Evolutionary conservation across 30 jellyfish, hydroid and myxozoan genomes (phyloP), one percentile per base, ranked within the genome.

Genomic region (Turritopsis dohrnii): DNA sequence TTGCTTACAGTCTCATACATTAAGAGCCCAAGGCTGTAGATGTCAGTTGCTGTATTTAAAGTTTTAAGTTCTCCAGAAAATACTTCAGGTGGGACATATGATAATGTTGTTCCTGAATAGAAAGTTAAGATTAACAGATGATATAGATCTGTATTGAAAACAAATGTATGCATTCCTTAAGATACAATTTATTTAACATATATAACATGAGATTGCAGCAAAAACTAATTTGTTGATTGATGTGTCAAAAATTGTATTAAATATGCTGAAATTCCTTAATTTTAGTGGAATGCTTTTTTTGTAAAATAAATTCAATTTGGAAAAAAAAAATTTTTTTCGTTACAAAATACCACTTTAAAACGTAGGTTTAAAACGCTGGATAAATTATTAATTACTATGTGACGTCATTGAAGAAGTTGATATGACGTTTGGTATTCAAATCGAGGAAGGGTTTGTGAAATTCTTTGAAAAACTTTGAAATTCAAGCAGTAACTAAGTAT

Each of bases 11-110:
- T 80, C 65, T 53, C 87, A 80, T 52, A 80, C 53, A 54, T 30
- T 22, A 80, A 22, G n/a, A 80, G 54, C 28, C 71, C 87, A 80
- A 80, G 60, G 41, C 71, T 29, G 79, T 80, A 80, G 53, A 80
- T 41, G 65, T 80, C 87, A 52, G 82, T 52, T 53, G 41, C 79
- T 54, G 25, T 29, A 26, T 26, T 22, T 24, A 54, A 54, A 30
- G 87, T 24, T 53, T 52, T 53, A 52, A 24, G 41, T 80, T 80
- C 82, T 21, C 53, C 41, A 23, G 16, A 22, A 76, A 76, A 18
- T 22, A 80, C 28, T 52, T 80, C 87, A 52, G 87, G 87, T 25
- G 87, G 53, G 26, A 54, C 52, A 60, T 80, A 80, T 25, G 87
- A 81, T 60, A 80, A 54, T 21, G 87, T 80, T 53, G 76, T 66